Conservation (phyloP, 1,140 invertebrate genomes). For the Aphelenchoides besseyi region DNA sequence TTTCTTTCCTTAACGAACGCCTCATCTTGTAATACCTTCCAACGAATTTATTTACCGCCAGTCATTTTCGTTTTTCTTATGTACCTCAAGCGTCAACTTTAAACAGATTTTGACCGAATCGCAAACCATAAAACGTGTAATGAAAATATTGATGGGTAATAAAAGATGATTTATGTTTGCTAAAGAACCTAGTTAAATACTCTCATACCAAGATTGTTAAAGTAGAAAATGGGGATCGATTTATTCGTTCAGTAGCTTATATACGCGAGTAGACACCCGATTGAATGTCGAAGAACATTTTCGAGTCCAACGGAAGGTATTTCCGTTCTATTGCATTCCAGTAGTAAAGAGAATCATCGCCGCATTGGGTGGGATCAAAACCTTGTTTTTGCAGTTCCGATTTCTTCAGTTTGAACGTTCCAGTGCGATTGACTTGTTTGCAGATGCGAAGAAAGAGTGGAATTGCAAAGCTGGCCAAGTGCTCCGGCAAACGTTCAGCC, state of each 20-base stretch:
- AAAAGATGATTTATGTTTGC: no score
- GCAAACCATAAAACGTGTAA: no score
- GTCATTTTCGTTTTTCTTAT: no score
- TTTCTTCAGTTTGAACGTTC: conserved; percentile 53
- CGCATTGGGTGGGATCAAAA: conserved; percentile 39
- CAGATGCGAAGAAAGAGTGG: conserved; percentile 51
- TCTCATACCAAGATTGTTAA: no score
- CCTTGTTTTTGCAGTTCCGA: conserved; percentile 39
- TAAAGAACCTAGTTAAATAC: no score
- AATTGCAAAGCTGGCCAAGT: conserved; percentile 43
- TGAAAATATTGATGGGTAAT: no score
- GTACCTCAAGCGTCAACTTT: no score
- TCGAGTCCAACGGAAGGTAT: conserved; percentile 28
- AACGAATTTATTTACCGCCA: not conserved
- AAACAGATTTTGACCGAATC: no score
- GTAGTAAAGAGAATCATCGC: conserved; percentile 42
- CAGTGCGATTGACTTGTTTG: conserved; percentile 47
- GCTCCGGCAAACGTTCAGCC: conserved; percentile 26
- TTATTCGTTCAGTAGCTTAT: conserved; percentile 17
- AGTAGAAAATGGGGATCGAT: no score
- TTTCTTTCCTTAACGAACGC: not conserved
- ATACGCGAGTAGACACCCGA: conserved; percentile 37
- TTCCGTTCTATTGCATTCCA: conserved; percentile 34
- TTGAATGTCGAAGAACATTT: conserved; percentile 40
- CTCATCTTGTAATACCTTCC: not conserved